phyloP scores from a whole-genome alignment of 2,113 vertebrate species.

The Lophochroa leadbeateri region DNA sequence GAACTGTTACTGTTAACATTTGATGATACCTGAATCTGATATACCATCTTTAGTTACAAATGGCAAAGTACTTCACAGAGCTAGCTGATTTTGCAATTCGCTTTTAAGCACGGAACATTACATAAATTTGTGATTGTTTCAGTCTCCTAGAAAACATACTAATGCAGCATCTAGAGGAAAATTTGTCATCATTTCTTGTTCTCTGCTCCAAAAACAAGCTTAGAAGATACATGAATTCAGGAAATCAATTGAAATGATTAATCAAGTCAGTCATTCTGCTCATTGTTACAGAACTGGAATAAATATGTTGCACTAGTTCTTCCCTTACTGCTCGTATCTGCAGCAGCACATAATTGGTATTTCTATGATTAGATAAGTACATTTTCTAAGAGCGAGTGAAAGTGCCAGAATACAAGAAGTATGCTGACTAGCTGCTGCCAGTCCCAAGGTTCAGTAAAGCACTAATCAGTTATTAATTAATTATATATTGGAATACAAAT shows the following conservation, averaged over 20 bases:
- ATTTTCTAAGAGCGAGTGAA: background rate
- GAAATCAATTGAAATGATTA: background rate
- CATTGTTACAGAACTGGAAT: background rate
- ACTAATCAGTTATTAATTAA: background rate
- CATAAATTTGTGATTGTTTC: background rate
- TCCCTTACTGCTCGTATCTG: background rate
- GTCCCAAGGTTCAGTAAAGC: background rate
- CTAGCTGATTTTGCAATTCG: background rate
- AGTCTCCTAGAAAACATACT: background rate
- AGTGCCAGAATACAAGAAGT: background rate
- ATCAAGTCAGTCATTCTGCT: background rate
- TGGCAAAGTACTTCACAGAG: background rate
- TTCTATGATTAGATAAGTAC: background rate
- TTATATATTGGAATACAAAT: background rate
- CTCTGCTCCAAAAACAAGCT: background rate
- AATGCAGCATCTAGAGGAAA: background rate
- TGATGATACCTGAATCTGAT: background rate
- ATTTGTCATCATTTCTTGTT: background rate
- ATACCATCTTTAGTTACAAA: background rate
- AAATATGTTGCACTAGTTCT: background rate
- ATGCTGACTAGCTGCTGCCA: background rate
- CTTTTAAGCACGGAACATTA: background rate
- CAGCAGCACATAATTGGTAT: background rate
- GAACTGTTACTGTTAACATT: background rate
- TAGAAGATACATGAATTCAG: background rate